These are phyloP conservation scores for Amblyraja radiata DNA, from an alignment of 2,797 vertebrate genomes.

Conservation along the genomic window DNA sequence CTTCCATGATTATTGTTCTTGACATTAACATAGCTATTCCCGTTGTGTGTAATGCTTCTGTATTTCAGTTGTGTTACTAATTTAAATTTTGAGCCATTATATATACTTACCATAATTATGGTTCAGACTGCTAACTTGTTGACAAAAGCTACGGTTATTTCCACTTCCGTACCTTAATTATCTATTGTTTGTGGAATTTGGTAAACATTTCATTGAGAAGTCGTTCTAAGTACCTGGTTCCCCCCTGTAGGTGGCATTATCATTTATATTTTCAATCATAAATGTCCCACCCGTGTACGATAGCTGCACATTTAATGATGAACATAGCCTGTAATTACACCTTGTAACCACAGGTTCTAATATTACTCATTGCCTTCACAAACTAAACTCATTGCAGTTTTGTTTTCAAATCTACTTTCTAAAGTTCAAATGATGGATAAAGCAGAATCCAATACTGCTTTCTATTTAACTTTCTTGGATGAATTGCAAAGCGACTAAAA, in stretches of 20 bases:
- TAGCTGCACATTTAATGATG: background rate
- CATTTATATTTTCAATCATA: background rate
- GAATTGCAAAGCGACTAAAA: no score
- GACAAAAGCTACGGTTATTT: background rate
- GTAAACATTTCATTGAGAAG: background rate
- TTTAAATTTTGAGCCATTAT: background rate
- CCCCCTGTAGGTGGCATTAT: conserved; percentile 8
- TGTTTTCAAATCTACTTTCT: background rate
- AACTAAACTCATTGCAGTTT: background rate
- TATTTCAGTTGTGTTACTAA: background rate
- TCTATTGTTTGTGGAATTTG: background rate
- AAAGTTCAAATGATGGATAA: background rate
- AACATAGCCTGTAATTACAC: background rate
- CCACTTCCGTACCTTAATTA: background rate
- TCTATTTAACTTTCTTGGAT: no score
- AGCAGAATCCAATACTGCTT: background rate
- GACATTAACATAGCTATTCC: background rate
- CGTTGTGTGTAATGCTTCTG: background rate
- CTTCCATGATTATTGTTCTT: background rate
- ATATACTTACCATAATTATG: background rate
- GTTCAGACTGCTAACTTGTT: background rate
- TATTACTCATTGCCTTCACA: background rate
- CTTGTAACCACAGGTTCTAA: background rate
- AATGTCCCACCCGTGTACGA: background rate
- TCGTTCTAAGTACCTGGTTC: background rate